Evolutionary conservation across 2,888 invertebrate genomes (phyloP).

Genomic region (Auanema sp.): DNA sequence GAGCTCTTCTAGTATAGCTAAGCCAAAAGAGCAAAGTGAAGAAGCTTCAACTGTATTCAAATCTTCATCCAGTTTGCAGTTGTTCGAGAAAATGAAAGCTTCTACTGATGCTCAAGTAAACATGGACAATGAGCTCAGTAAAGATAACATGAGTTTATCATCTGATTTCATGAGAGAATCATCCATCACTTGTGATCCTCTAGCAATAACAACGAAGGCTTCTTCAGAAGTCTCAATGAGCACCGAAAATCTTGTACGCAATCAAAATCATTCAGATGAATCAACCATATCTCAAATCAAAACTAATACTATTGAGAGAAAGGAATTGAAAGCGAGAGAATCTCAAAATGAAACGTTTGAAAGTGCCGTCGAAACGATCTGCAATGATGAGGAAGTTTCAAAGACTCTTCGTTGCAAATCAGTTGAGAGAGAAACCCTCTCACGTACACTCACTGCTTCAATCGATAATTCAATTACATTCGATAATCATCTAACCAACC

Average conservation of each 20-base stretch:
- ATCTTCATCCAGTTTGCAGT: too few species aligned
- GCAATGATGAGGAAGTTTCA: constrained; percentile 3
- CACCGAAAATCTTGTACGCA: not conserved
- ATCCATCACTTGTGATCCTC: too few species aligned
- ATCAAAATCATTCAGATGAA: not conserved
- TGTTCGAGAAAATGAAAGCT: too few species aligned
- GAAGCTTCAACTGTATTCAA: too few species aligned
- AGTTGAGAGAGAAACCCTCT: not conserved
- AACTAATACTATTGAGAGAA: not conserved
- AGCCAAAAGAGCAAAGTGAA: too few species aligned
- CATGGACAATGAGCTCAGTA: too few species aligned
- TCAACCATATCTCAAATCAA: not conserved
- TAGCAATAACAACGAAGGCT: too few species aligned
- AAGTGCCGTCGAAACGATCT: not conserved
- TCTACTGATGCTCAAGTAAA: too few species aligned
- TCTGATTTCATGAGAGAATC: too few species aligned
- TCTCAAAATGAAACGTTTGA: constrained; percentile 2
- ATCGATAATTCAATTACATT: constrained; percentile 1
- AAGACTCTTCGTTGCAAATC: constrained; percentile 1
- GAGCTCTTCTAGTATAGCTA: too few species aligned
- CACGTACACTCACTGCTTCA: constrained; percentile 2
- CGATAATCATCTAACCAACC: constrained; percentile 1
- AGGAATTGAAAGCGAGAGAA: not conserved
- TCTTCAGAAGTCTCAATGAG: not conserved
- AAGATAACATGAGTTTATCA: too few species aligned